Percentiles rank a stretch among this genome's conserved stretches.
These are phyloP conservation scores for Mesorhabditis sp. DNA, from an alignment of 2,888 invertebrate species.

Conservation along the genomic window DNA sequence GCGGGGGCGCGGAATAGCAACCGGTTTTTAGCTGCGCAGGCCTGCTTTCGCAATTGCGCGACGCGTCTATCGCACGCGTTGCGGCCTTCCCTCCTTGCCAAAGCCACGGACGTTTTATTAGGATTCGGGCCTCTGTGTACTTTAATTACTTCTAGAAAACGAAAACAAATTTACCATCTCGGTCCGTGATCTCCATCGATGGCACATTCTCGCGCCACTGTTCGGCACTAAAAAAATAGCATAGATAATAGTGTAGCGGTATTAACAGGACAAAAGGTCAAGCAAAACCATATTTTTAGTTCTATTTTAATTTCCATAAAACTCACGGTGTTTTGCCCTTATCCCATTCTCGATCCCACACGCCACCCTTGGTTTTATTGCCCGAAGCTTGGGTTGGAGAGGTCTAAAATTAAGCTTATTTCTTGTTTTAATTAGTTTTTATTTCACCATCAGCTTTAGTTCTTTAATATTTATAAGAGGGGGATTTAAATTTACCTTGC, in stretches of 20 bases:
- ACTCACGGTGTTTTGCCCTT: constrained; percentile 41
- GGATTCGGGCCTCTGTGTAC: too few species aligned
- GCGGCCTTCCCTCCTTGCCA: too few species aligned
- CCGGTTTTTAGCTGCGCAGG: too few species aligned
- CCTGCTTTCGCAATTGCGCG: too few species aligned
- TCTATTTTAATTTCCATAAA: background rate
- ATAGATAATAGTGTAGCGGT: background rate
- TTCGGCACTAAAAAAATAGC: constrained; percentile 21
- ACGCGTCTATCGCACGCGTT: too few species aligned
- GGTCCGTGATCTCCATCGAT: constrained; percentile 33
- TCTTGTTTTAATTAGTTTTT: too few species aligned
- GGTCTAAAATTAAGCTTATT: background rate
- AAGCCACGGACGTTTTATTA: too few species aligned
- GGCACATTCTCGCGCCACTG: constrained; percentile 41
- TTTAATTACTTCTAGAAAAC: too few species aligned
- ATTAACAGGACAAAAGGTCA: background rate
- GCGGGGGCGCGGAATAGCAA: too few species aligned
- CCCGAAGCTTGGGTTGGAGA: background rate
- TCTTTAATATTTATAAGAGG: too few species aligned
- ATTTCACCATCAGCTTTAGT: too few species aligned
- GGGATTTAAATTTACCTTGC: too few species aligned
- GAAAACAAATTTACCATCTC: background rate
- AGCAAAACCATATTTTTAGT: background rate
- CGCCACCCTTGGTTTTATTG: constrained; percentile 14
- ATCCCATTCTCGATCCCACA: constrained; percentile 39